Evolutionary conservation across 2,797 vertebrate species (phyloP).

Genomic region (Peromyscus attwateri): DNA sequence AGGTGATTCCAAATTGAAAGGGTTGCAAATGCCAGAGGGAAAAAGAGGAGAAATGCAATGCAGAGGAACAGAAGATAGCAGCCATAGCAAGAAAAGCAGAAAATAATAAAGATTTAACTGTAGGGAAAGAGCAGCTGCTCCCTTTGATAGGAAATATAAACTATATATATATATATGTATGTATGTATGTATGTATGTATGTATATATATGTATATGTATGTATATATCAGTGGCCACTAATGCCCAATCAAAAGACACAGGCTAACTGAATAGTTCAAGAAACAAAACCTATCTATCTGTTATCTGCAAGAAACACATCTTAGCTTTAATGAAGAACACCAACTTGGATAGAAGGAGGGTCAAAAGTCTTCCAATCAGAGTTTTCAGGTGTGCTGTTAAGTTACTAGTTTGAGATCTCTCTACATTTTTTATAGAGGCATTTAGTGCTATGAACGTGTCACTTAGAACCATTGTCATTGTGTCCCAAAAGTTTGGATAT

Average conservation of each 20-base stretch:
- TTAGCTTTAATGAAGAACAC: not conserved
- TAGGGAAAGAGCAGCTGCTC: not conserved
- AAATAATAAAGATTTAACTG: constrained; percentile 59
- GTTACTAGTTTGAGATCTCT: not conserved
- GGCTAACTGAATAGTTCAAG: not conserved
- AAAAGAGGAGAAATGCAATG: too few relatives aligned
- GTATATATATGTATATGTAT: too few relatives aligned
- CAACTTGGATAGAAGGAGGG: too few relatives aligned
- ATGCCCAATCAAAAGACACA: not conserved
- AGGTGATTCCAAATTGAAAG: constrained; percentile 49
- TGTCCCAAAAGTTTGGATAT: not conserved
- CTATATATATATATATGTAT: too few relatives aligned
- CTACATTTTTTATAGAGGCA: not conserved
- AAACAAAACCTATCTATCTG: not conserved
- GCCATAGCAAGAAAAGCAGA: not conserved
- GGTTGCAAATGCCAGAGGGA: constrained; percentile 18
- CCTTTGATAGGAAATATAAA: constrained; percentile 69
- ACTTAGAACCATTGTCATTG: not conserved
- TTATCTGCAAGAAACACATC: not conserved
- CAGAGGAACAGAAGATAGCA: not conserved
- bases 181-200: too few relatives aligned
- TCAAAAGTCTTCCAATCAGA: too few relatives aligned
- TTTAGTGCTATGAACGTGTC: not conserved
- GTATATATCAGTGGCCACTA: not conserved
- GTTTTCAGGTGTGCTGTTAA: not conserved